Evolutionary conservation across 1,140 invertebrate genomes (phyloP).

Genomic region (Drosophila chauvacae): DNA sequence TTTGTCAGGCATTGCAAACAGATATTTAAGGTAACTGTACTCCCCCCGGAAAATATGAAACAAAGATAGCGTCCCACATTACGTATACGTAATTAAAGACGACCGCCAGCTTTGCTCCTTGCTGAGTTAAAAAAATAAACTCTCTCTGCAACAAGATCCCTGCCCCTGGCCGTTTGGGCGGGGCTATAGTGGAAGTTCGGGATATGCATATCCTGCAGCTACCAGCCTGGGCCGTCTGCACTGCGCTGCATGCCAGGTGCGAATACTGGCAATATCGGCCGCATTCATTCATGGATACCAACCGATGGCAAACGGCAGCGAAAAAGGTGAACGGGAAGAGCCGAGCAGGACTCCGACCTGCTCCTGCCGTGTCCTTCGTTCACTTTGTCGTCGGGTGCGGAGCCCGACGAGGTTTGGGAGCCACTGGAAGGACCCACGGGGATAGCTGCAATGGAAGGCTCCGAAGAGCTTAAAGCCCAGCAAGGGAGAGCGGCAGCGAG

Average conservation of each 20-base stretch:
- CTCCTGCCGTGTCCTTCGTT: conserved; percentile 51
- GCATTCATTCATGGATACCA: conserved; percentile 79
- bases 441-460: conserved; percentile 73
- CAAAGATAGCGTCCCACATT: conserved; percentile 3
- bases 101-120: background rate
- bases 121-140: conserved; percentile 49
- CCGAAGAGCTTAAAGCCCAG: conserved; percentile 60
- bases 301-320: conserved; percentile 26
- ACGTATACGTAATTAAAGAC: conserved; percentile 36
- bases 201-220: conserved; percentile 31
- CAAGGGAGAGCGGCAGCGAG: conserved; percentile 25
- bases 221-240: conserved; percentile 46
- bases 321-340: conserved; percentile 12
- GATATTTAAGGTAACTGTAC: conserved; percentile 1
- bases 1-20: no score
- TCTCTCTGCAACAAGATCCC: conserved; percentile 51
- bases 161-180: conserved; percentile 8
- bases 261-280: conserved; percentile 60
- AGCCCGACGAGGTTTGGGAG: conserved; percentile 63
- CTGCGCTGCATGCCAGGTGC: conserved; percentile 49
- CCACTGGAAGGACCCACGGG: conserved; percentile 73
- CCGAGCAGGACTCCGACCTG: conserved; percentile 37
- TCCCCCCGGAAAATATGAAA: conserved; percentile 39
- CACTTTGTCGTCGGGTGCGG: conserved; percentile 46
- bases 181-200: background rate